Conservation (phyloP, 2,113 vertebrate species). For the Ceyx melanurus region DNA sequence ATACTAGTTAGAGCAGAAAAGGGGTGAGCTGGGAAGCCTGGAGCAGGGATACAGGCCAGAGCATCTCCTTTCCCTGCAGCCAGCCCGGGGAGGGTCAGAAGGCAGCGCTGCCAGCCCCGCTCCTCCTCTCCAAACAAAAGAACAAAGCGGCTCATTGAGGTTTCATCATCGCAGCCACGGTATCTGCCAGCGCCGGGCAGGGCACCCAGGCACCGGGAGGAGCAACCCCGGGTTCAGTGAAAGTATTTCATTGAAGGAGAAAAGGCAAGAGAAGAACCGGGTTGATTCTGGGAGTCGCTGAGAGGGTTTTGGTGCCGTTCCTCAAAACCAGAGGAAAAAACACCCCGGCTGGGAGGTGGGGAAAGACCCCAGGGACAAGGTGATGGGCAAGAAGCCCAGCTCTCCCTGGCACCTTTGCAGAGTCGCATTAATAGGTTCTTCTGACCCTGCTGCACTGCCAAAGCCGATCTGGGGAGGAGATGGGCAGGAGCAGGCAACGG, state of each 20-base stretch:
- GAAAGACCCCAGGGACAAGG: neutral
- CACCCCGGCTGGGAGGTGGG: neutral
- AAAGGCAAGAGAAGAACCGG: neutral
- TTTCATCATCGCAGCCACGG: neutral
- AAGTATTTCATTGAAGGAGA: neutral
- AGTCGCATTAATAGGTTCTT: no score
- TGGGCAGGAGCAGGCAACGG: fast-evolving
- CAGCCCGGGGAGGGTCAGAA: neutral
- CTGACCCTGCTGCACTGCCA: neutral
- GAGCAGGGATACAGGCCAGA: neutral
- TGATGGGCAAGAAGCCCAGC: fast-evolving
- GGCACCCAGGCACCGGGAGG: neutral
- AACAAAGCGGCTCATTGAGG: slow-evolving; percentile 7
- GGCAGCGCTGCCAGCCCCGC: neutral
- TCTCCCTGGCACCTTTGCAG: neutral
- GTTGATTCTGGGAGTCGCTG: fast-evolving
- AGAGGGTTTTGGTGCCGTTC: fast-evolving
- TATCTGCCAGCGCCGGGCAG: neutral
- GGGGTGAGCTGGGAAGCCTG: fast-evolving
- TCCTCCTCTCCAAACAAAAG: neutral
- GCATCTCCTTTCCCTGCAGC: neutral
- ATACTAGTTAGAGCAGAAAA: neutral
- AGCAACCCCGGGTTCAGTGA: neutral
- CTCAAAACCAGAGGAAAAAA: neutral
- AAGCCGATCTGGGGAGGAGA: neutral